These are phyloP conservation scores for Myanophis thanlyinensis DNA, from an alignment of 2,113 vertebrate species.

Conservation along the genomic window DNA sequence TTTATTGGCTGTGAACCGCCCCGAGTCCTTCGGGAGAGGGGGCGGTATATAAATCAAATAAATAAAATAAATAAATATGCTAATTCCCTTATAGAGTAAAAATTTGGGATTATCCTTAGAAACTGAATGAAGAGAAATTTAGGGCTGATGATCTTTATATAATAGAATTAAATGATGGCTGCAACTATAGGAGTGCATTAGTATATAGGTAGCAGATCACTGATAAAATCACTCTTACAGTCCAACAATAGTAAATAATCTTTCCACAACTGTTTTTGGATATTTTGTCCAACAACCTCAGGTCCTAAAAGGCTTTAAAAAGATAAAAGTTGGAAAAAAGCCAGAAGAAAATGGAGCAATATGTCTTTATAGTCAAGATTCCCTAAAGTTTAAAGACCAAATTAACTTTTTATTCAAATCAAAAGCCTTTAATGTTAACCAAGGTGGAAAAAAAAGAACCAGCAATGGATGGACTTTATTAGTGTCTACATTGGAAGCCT, in stretches of 20 bases:
- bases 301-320: neutral
- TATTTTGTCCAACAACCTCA: neutral
- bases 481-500: neutral
- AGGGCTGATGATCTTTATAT: neutral
- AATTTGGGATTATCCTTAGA: neutral
- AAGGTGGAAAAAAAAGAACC: neutral
- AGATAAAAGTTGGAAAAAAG: neutral
- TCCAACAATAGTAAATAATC: neutral
- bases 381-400: neutral
- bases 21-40: no score
- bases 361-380: neutral
- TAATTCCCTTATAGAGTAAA: neutral
- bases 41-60: no score
- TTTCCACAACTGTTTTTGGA: neutral
- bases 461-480: neutral
- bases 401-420: neutral
- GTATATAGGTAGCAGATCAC: neutral
- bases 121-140: neutral
- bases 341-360: neutral
- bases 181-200: neutral
- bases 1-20: no score
- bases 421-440: neutral
- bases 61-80: no score
- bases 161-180: neutral
- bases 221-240: neutral